A percentile compares a stretch with the other conserved stretches of the same genome.
These are phyloP conservation scores for Ruditapes philippinarum DNA, from an alignment of 1,140 invertebrate species.

Conservation along the genomic window DNA sequence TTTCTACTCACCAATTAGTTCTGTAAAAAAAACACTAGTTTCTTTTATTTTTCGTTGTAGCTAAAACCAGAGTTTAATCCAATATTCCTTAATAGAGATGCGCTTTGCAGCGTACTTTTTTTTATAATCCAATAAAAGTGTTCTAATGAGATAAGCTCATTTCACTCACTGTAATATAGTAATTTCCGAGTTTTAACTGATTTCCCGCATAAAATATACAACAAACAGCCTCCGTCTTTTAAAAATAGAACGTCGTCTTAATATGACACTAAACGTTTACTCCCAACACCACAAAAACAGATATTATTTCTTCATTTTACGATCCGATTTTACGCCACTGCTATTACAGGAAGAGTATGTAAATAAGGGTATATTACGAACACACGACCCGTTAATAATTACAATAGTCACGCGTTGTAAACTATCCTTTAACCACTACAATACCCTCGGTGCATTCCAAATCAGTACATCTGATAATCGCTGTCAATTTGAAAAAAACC, in stretches of 20 bases:
- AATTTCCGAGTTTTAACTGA: no score
- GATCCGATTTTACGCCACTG: slow-evolving; percentile 1
- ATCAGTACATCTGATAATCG: not conserved
- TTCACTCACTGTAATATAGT: no score
- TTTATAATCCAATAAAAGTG: not conserved
- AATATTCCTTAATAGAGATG: no score
- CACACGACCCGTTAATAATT: not conserved
- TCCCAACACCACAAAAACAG: not conserved
- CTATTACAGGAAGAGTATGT: not conserved
- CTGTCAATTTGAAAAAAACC: not conserved
- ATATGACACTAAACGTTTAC: not conserved
- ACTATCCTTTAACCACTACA: not conserved
- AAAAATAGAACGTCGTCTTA: no score
- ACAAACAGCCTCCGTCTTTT: no score
- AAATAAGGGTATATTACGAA: not conserved
- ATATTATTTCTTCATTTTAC: not conserved
- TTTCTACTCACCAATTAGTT: slow-evolving; percentile 4
- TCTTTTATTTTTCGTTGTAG: no score
- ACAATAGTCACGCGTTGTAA: slow-evolving; percentile 10
- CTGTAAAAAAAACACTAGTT: no score
- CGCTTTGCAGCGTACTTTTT: no score
- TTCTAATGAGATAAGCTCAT: no score
- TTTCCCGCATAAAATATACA: no score
- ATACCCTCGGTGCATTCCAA: not conserved
- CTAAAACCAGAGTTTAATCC: no score